Conservation (phyloP, 2,888 invertebrate species). For the Andrena dorsata region DNA sequence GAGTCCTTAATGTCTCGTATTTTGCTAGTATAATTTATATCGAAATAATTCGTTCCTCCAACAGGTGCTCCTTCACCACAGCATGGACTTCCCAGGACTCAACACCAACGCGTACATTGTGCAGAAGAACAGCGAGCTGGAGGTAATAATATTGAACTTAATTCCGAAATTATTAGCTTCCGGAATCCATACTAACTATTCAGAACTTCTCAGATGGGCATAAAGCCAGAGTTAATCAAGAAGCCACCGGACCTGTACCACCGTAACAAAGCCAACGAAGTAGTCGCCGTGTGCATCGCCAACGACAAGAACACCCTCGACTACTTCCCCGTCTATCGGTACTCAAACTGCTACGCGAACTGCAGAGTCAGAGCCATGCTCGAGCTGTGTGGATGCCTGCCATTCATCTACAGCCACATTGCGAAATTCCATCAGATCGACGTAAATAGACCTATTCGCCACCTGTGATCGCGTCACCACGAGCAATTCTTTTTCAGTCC, state of each 20-base stretch:
- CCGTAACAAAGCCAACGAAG: background rate
- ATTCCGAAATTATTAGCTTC: background rate
- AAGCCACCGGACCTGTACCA: conserved; percentile 28
- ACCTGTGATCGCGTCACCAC: too few relatives aligned
- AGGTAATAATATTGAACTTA: conserved; percentile 48
- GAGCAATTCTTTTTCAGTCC: conserved; percentile 22
- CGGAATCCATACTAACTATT: background rate
- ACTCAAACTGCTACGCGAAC: conserved; percentile 79
- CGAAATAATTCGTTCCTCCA: background rate
- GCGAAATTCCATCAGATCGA: conserved; percentile 51
- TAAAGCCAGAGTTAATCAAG: conserved; percentile 15
- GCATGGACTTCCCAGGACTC: conserved; percentile 72
- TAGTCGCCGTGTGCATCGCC: conserved; percentile 32
- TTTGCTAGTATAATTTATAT: background rate
- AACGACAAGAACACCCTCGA: conserved; percentile 67
- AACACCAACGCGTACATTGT: conserved; percentile 52
- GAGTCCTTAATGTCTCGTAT: too few relatives aligned
- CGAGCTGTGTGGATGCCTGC: conserved; percentile 79
- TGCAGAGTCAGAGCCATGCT: conserved; percentile 71
- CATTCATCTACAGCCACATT: conserved; percentile 76
- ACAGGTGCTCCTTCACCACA: conserved; percentile 77
- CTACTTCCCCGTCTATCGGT: conserved; percentile 77
- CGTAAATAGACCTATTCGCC: conserved; percentile 28
- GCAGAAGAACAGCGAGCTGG: conserved; percentile 53
- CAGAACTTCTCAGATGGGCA: conserved; percentile 34